phyloP scores from a whole-genome alignment of 2,888 invertebrate species.

The Mythimna loreyi region DNA sequence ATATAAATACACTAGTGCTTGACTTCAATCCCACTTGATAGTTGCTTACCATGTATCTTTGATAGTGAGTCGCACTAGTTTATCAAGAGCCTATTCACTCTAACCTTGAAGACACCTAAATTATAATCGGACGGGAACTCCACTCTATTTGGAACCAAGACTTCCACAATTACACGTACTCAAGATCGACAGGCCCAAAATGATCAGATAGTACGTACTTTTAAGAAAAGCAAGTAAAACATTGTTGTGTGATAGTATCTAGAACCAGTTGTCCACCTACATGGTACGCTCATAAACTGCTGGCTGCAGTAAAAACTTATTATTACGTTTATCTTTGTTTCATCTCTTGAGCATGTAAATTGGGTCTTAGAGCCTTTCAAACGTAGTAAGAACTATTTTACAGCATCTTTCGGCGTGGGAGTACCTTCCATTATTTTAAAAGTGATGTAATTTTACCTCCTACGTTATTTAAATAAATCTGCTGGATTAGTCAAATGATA shows the following conservation, averaged over 20 bases:
- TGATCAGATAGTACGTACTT: conserved; percentile 53
- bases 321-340: conserved; percentile 50
- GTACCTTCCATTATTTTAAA: neutral
- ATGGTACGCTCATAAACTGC: conserved; percentile 35
- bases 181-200: conserved; percentile 4
- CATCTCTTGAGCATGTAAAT: conserved; percentile 47
- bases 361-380: neutral
- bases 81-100: too few relatives aligned
- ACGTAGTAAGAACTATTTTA: neutral
- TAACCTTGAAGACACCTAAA: too few relatives aligned
- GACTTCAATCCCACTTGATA: too few relatives aligned
- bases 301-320: conserved; percentile 49
- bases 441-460: neutral
- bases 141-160: neutral
- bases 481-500: too few relatives aligned
- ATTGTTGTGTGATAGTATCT: conserved; percentile 64
- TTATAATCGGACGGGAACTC: too few relatives aligned
- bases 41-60: too few relatives aligned
- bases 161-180: neutral
- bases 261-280: conserved; percentile 56
- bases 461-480: too few relatives aligned
- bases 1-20: too few relatives aligned
- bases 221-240: conserved; percentile 40
- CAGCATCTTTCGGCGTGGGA: neutral
- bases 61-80: too few relatives aligned